phyloP scores from a whole-genome alignment of 2,888 invertebrate species.

The Andrena marginata region DNA sequence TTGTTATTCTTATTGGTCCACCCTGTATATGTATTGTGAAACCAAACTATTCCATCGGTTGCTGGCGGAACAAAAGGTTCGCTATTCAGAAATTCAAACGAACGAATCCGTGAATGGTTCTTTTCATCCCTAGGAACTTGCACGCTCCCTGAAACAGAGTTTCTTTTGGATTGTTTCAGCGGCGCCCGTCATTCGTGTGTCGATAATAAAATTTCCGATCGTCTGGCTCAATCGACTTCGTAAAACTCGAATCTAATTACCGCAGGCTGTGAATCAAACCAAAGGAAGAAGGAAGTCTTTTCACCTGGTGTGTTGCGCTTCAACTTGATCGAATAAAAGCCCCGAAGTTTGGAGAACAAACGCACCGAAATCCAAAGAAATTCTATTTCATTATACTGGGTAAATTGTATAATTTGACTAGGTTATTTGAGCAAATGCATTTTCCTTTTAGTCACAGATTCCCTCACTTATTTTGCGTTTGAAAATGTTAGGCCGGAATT shows the following conservation, averaged over 20 bases:
- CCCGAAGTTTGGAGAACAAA: constrained; percentile 8
- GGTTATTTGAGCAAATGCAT: no score
- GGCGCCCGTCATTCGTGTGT: constrained; percentile 60
- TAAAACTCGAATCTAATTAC: constrained; percentile 75
- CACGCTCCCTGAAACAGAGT: constrained; percentile 35
- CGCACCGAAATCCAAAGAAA: background rate
- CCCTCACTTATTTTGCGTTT: no score
- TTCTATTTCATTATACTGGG: background rate
- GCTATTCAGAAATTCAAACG: constrained; percentile 20
- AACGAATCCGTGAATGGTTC: constrained; percentile 15
- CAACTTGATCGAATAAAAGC: constrained; percentile 37
- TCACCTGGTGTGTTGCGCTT: constrained; percentile 48
- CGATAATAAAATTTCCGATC: constrained; percentile 70
- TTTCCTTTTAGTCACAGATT: no score
- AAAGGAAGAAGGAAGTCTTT: constrained; percentile 64
- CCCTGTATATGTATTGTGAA: no score
- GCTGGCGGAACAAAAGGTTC: constrained; percentile 3
- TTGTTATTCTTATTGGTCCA: no score
- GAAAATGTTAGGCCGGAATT: no score
- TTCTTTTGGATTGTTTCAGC: constrained; percentile 59
- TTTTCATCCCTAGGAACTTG: constrained; percentile 34
- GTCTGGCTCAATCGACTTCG: constrained; percentile 69
- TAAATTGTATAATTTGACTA: background rate
- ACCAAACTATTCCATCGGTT: background rate
- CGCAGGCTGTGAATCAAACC: constrained; percentile 66